Conservation (phyloP, 2,888 invertebrate genomes). For the Lutraria lutraria region DNA sequence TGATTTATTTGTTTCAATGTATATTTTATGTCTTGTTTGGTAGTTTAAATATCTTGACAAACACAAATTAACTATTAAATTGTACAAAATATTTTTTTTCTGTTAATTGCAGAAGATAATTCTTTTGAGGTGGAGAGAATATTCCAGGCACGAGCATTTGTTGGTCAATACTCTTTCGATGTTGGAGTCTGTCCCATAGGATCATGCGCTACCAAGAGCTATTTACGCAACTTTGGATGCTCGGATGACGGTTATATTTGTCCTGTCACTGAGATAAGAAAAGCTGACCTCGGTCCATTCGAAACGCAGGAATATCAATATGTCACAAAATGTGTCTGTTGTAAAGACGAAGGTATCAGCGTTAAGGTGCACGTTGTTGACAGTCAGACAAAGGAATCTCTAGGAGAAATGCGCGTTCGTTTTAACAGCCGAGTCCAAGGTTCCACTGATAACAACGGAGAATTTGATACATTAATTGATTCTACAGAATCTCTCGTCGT, state of each 20-base stretch:
- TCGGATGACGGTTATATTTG: neutral
- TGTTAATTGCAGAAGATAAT: neutral
- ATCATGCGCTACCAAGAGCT: neutral
- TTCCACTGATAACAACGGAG: neutral
- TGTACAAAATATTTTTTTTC: too few relatives aligned
- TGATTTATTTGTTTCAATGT: neutral
- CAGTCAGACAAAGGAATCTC: neutral
- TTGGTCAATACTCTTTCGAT: neutral
- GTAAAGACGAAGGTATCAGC: neutral
- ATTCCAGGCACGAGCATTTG: neutral
- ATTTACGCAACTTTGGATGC: neutral
- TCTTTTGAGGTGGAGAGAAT: neutral
- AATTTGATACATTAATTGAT: neutral
- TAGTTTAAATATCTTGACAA: too few relatives aligned
- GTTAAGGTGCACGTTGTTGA: neutral
- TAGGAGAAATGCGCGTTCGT: neutral
- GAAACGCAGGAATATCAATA: neutral
- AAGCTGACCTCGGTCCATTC: neutral
- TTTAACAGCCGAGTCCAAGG: neutral
- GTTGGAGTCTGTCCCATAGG: conserved; percentile 4
- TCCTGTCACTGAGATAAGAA: neutral
- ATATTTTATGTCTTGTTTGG: too few relatives aligned
- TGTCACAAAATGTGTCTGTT: conserved; percentile 17
- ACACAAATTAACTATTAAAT: too few relatives aligned
- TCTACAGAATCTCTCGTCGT: neutral